Percentiles rank a stretch among this genome's conserved stretches.
These are phyloP conservation scores for Oncorhynchus masou DNA, from an alignment of 2,113 vertebrate species.

Conservation along the genomic window DNA sequence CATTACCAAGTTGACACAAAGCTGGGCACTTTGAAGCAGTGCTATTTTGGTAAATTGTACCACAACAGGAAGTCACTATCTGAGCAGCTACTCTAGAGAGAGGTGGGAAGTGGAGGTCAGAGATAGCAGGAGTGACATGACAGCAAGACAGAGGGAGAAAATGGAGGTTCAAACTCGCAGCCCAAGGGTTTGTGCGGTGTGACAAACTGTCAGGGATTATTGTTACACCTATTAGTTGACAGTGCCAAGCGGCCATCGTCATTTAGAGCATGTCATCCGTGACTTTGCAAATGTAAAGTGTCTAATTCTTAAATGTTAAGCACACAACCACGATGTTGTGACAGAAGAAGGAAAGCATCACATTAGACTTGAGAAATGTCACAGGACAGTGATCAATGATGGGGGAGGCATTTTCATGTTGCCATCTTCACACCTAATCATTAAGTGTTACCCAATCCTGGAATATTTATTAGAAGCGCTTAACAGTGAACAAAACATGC, in stretches of 20 bases:
- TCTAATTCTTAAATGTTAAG: constrained; percentile 26
- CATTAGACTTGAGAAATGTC: constrained; percentile 22
- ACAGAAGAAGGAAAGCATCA: not conserved
- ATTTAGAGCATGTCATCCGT: constrained; percentile 38
- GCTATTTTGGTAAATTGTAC: not conserved
- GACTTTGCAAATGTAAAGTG: constrained; percentile 38
- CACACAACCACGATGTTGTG: not conserved
- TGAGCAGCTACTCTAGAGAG: constrained; percentile 13
- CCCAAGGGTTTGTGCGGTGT: constrained; percentile 43
- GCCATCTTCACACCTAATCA: not conserved
- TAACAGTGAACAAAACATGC: too few relatives aligned
- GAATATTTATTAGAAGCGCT: too few relatives aligned
- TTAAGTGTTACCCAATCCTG: not conserved
- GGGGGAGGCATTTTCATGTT: too few relatives aligned
- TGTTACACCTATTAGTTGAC: constrained; percentile 39
- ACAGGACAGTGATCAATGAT: not conserved
- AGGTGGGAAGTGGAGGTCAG: constrained; percentile 17
- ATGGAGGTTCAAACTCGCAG: constrained; percentile 41
- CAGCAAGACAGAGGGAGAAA: constrained; percentile 29
- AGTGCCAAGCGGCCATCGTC: constrained; percentile 39
- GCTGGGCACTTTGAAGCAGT: not conserved
- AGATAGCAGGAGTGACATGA: constrained; percentile 19
- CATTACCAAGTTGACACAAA: not conserved
- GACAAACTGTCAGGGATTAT: constrained; percentile 47
- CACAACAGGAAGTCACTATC: constrained; percentile 26